These are phyloP conservation scores for Hemicordylus capensis DNA, from an alignment of 2,113 vertebrate genomes.

Conservation along the genomic window DNA sequence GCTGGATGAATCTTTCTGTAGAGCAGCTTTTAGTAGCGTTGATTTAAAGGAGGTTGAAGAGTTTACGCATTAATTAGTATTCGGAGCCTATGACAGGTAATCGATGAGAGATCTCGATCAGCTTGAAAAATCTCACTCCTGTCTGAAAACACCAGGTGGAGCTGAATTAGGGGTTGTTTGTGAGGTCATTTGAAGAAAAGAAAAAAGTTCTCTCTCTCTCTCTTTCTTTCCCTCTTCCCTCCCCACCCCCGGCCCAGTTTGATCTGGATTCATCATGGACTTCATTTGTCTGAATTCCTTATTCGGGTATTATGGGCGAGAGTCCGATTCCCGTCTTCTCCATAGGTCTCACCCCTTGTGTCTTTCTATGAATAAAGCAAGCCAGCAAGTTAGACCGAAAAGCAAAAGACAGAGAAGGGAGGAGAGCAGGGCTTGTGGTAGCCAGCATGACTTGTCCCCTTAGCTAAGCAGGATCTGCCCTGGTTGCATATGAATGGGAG, in stretches of 20 bases:
- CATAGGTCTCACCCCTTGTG: background rate
- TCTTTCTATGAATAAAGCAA: background rate
- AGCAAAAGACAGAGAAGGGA: background rate
- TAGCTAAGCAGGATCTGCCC: too few relatives aligned
- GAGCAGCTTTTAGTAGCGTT: background rate
- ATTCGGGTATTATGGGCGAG: background rate
- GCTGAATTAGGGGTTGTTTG: background rate
- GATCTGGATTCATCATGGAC: background rate
- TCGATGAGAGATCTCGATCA: background rate
- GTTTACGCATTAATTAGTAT: background rate
- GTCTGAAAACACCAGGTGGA: background rate
- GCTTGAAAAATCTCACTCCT: background rate
- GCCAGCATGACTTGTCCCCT: too few relatives aligned
- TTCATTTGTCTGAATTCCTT: background rate
- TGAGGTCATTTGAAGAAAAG: background rate
- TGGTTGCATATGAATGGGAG: too few relatives aligned
- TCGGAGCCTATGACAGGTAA: background rate
- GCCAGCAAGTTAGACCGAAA: background rate
- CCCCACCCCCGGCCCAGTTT: background rate
- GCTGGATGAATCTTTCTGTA: too few relatives aligned
- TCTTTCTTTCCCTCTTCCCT: background rate
- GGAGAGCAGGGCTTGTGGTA: too few relatives aligned
- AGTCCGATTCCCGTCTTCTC: background rate
- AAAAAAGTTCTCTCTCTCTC: too few relatives aligned
- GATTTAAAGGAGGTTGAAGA: background rate